Base-by-base conservation (phyloP, 2,797 vertebrate genomes). In the Malurus leucopterus region DNA sequence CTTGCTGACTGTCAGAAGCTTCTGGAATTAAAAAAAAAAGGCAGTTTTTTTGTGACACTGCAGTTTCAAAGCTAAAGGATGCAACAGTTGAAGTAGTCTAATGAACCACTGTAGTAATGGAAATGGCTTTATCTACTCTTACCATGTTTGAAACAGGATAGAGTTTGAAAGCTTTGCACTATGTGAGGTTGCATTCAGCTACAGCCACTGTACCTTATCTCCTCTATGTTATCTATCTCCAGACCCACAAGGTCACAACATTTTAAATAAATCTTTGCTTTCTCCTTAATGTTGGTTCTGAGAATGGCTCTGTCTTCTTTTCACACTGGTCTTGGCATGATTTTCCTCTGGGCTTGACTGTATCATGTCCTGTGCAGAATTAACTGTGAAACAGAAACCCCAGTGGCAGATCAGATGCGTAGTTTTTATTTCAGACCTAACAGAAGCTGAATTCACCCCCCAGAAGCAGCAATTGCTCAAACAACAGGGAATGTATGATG, bases 1-100 rank as follows among this genome's bases (percentile, higher is more conserved):
- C 64, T 76, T 90, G 83, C 86, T 90, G 91, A 92, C 64, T 84
- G 58, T 77, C 76, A 87, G 90, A 93, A 90, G 55, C 41, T 91
- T 90, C 94, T 91, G 55, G 88, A 93, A 91, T 55, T 22, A 27
- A 63, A 84, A 65, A 79, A 58, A 84, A 90, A 53, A 34, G 13
- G 27, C 58, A 83, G 62, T 6, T 57, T 67, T 81, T 88, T 65
- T 47, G 75, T 93, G 88, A 93, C 61, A 67, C 38, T 77, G 81
- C 90, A 86, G 19, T 93, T 88, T 88, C 43, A 86, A 84, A 88
- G 38, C 32, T 51, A 64, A 81, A 79, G 30, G 24, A 67, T 64
- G 27, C 43, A 64, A 61, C 13, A 73, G 59, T 8, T 65, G 54
- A 79, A 88, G 49, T 9, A 40, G 40, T 62, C 62, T 86, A 79